These are phyloP conservation scores for Willowsia nigromaculata DNA, from an alignment of 2,888 invertebrate genomes.

Conservation along the genomic window DNA sequence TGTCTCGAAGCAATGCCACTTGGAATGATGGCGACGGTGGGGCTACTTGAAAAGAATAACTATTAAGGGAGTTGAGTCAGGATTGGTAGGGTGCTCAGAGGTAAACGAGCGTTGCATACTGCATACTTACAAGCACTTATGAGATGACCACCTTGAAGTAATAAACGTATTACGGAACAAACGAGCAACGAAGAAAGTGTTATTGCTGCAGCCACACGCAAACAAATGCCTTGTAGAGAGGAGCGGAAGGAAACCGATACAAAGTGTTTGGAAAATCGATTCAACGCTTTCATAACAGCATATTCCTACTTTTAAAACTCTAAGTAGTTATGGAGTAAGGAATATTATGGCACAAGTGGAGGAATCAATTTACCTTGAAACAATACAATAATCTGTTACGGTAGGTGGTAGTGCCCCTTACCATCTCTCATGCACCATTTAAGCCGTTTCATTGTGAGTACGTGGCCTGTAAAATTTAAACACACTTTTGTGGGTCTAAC, in stretches of 20 bases:
- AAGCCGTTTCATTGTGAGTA: neutral
- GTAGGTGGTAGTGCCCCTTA: neutral
- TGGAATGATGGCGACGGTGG: neutral
- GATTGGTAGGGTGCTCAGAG: conserved; percentile 10
- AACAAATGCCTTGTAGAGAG: neutral
- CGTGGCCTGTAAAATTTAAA: neutral
- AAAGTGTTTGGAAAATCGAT: neutral
- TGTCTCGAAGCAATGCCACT: too few relatives aligned
- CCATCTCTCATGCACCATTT: conserved; percentile 1
- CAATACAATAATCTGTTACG: neutral
- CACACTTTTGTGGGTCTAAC: neutral
- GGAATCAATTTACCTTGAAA: conserved; percentile 14
- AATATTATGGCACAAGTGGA: neutral
- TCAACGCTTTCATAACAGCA: neutral
- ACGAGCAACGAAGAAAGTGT: conserved; percentile 48
- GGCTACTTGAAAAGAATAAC: neutral
- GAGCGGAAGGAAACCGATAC: neutral
- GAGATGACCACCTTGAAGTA: conserved; percentile 54
- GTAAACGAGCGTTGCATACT: conserved; percentile 49
- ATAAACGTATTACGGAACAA: conserved; percentile 52
- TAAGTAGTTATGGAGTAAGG: neutral
- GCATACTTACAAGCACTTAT: conserved; percentile 5
- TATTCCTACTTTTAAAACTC: neutral
- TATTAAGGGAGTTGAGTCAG: neutral
- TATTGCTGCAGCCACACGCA: conserved; percentile 33